phyloP scores from a whole-genome alignment of 2,113 vertebrate species.

The Tretioscincus oriximinensis region DNA sequence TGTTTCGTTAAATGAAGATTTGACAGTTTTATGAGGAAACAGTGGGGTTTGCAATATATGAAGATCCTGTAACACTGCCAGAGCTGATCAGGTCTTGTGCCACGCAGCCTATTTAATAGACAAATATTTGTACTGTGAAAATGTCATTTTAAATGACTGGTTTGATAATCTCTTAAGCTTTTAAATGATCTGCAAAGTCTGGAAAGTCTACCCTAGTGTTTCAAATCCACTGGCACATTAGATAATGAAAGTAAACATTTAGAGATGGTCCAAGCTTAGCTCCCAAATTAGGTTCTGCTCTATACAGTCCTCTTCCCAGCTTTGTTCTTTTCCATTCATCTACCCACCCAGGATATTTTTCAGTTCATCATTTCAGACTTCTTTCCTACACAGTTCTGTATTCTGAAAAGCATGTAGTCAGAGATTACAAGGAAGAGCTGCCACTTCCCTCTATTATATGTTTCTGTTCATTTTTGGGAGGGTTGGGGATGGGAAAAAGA shows the following conservation, averaged over 20 bases:
- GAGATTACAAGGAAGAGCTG: background rate
- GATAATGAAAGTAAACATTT: constrained; percentile 64
- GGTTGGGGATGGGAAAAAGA: background rate
- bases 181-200: constrained; percentile 79
- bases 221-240: constrained; percentile 65
- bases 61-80: constrained; percentile 79
- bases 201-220: constrained; percentile 65
- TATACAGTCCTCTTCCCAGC: background rate
- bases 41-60: constrained; percentile 75
- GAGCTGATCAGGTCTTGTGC: constrained; percentile 72
- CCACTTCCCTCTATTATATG: background rate
- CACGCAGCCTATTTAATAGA: constrained; percentile 77
- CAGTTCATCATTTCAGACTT: background rate
- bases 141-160: constrained; percentile 77
- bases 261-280: constrained; percentile 54
- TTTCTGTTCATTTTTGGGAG: background rate
- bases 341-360: background rate
- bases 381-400: background rate
- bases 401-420: background rate
- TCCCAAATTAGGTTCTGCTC: constrained; percentile 33
- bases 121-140: constrained; percentile 83
- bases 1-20: constrained; percentile 78
- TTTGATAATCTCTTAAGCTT: constrained; percentile 81
- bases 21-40: constrained; percentile 85
- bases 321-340: constrained; percentile 25